phyloP scores from a whole-genome alignment of 2,113 vertebrate species.

The Neogobius melanostomus region DNA sequence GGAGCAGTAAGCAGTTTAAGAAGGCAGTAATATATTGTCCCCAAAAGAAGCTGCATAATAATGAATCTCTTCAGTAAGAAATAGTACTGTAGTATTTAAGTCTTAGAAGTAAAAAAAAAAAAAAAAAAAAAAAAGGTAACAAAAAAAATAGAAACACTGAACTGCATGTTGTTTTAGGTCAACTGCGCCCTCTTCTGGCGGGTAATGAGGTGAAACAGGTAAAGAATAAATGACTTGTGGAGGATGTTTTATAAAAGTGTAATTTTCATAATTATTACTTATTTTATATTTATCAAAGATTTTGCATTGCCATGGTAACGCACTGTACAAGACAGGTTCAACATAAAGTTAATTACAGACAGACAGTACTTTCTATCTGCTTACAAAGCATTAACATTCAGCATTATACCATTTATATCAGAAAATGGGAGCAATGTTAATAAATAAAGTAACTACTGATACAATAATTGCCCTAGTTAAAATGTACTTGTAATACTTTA shows the following conservation, averaged over 20 bases:
- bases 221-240: not conserved
- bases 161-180: not conserved
- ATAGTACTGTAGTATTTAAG: not conserved
- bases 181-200: constrained; percentile 34
- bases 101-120: too few relatives aligned
- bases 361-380: constrained; percentile 23
- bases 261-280: constrained; percentile 39
- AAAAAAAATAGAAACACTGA: too few relatives aligned
- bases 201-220: not conserved
- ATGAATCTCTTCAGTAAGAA: not conserved
- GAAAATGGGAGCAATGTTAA: not conserved
- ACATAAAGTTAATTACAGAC: constrained; percentile 25
- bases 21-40: not conserved
- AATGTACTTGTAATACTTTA: not conserved
- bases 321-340: constrained; percentile 27
- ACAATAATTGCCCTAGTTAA: not conserved
- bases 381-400: not conserved
- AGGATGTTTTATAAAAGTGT: constrained; percentile 36
- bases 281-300: constrained; percentile 32
- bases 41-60: not conserved
- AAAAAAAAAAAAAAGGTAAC: too few relatives aligned
- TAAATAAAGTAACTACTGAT: not conserved
- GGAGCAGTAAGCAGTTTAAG: constrained; percentile 15
- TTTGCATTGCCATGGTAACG: constrained; percentile 31
- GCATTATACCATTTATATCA: not conserved